Evolutionary conservation across 2,797 vertebrate genomes (phyloP).

Genomic region (Salarias fasciatus): DNA sequence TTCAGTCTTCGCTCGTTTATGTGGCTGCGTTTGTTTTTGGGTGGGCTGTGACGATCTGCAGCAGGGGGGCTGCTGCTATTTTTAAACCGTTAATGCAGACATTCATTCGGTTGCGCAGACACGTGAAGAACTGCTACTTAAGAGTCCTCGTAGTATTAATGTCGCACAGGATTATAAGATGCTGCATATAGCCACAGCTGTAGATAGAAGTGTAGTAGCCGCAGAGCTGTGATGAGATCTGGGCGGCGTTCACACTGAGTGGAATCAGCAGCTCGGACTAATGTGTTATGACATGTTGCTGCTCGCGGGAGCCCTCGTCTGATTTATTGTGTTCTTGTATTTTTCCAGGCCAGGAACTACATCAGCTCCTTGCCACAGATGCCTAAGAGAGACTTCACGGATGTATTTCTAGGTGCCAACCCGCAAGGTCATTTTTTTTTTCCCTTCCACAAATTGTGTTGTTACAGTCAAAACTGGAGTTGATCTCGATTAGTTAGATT

Average conservation of each 20-base stretch:
- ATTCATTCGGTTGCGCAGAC: no score
- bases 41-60: no score
- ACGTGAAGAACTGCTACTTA: no score
- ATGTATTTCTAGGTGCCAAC: conserved; percentile 98
- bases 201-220: conserved; percentile 5
- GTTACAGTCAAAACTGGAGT: no score
- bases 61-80: no score
- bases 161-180: background rate
- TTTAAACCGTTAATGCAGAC: no score
- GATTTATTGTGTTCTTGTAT: conserved; percentile 34
- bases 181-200: background rate
- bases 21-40: no score
- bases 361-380: conserved; percentile 94
- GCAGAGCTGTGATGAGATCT: background rate
- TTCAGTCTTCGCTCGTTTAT: background rate
- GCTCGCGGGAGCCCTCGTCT: conserved; percentile 30
- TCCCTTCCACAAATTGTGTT: no score
- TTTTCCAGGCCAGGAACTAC: conserved; percentile 94
- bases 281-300: conserved; percentile 25
- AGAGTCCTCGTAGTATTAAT: background rate
- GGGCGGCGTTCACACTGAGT: background rate
- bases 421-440: conserved; percentile 93
- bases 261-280: conserved; percentile 7
- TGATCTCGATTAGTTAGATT: no score
- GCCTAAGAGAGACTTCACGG: conserved; percentile 98